Percentiles rank a stretch among this genome's conserved stretches.
phyloP scores from a whole-genome alignment of 2,797 vertebrate species.

The Thaleichthys pacificus region DNA sequence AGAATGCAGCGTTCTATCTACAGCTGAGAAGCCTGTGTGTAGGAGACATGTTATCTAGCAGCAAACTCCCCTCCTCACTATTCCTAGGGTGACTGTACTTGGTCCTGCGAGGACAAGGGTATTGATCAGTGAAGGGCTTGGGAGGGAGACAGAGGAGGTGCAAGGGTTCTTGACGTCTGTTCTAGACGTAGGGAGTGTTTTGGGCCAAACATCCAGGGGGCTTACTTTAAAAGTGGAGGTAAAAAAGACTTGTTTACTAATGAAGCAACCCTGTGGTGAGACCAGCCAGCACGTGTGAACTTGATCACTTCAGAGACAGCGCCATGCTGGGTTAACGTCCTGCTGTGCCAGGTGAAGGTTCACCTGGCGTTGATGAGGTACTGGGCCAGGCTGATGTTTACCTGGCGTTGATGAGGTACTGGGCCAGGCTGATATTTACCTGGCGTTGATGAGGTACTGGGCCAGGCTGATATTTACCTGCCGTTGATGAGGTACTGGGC shows the following conservation, averaged over 20 bases:
- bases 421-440: constrained; percentile 98
- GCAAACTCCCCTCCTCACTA: constrained; percentile 12
- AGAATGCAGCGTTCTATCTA: too few relatives aligned
- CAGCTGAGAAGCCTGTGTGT: too few relatives aligned
- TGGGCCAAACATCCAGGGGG: neutral
- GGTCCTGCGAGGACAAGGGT: neutral
- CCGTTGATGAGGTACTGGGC: constrained; percentile 99
- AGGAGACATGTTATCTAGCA: too few relatives aligned
- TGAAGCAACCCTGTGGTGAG: neutral
- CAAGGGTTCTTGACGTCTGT: neutral
- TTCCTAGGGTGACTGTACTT: constrained; percentile 1
- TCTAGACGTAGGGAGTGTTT: neutral
- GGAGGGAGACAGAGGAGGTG: neutral
- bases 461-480: constrained; percentile 99
- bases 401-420: constrained; percentile 99
- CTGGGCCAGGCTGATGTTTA: constrained; percentile 98
- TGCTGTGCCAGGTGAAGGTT: neutral
- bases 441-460: constrained; percentile 98
- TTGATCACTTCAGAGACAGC: neutral
- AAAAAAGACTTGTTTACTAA: neutral
- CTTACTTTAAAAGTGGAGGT: neutral
- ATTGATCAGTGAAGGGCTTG: neutral
- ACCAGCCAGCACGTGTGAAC: neutral
- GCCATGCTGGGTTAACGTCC: neutral
- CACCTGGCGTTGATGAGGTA: constrained; percentile 99